Percentiles rank a stretch among this genome's conserved stretches.
Conservation (phyloP, 1,140 invertebrate genomes). For the Zaprionus africanus region DNA sequence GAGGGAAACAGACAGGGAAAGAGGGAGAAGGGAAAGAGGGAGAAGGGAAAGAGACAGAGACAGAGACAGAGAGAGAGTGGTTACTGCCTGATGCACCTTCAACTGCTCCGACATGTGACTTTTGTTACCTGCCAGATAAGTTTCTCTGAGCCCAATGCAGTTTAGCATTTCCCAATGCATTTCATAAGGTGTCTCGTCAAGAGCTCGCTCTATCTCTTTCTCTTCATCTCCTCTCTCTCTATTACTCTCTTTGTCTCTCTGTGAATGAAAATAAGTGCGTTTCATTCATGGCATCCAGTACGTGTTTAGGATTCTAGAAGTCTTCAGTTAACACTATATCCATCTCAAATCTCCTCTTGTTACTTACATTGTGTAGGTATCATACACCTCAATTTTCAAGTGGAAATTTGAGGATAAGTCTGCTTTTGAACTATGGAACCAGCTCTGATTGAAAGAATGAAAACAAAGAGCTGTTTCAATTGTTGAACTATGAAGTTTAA, state of each 20-base stretch:
- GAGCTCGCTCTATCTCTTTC: background rate
- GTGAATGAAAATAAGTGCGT: constrained; percentile 25
- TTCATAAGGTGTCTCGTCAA: constrained; percentile 9
- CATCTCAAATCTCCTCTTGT: background rate
- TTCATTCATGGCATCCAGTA: constrained; percentile 14
- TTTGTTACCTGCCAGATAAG: constrained; percentile 35
- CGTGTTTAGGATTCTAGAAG: constrained; percentile 8
- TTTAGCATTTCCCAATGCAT: constrained; percentile 8
- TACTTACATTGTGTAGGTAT: background rate
- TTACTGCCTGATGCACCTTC: background rate
- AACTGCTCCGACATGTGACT: constrained; percentile 20
- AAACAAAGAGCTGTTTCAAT: background rate
- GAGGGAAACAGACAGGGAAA: background rate
- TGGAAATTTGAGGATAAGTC: background rate
- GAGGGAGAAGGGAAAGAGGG: background rate
- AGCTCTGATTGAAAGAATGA: background rate
- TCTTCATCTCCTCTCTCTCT: too few species aligned
- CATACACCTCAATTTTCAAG: background rate
- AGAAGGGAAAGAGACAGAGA: background rate
- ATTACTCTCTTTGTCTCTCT: background rate
- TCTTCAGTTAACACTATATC: constrained; percentile 6
- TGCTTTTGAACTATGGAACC: background rate
- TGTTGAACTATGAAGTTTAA: too few species aligned
- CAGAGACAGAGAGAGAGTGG: background rate
- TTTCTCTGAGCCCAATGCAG: background rate